Evolutionary conservation across 2,797 vertebrate species (phyloP).

Genomic region (Myotis pilosus): DNA sequence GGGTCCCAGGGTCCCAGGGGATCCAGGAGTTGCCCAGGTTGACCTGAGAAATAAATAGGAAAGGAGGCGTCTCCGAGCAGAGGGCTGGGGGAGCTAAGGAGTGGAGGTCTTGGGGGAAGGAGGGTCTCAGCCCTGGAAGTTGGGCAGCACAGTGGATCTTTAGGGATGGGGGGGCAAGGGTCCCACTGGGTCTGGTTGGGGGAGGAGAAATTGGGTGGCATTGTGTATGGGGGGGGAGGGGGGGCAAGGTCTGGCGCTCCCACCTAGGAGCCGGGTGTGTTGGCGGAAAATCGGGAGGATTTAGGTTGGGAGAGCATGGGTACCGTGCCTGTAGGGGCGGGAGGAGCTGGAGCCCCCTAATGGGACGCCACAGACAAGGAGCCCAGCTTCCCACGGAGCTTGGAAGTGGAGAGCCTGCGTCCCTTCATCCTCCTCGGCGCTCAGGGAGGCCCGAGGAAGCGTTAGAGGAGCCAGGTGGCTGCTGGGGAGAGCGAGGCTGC

Average conservation of each 20-base stretch:
- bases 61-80: slow-evolving; percentile 8
- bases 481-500: neutral
- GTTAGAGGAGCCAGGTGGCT: neutral
- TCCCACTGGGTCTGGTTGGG: neutral
- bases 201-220: neutral
- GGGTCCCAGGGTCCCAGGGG: slow-evolving; percentile 47
- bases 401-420: neutral
- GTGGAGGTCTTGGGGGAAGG: neutral
- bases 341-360: neutral
- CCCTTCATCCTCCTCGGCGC: neutral
- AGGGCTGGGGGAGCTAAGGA: neutral
- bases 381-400: neutral
- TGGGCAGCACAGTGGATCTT: neutral
- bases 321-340: neutral
- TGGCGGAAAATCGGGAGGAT: slow-evolving; percentile 18
- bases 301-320: neutral
- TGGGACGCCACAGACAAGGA: neutral
- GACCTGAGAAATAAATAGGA: neutral
- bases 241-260: neutral
- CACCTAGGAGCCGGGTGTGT: neutral
- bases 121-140: neutral
- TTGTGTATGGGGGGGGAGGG: neutral
- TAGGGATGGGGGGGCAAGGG: neutral
- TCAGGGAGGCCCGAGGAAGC: neutral
- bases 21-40: slow-evolving; percentile 34